These are phyloP conservation scores for Aphelinus atriplicis DNA, from an alignment of 1,140 invertebrate genomes.

Conservation along the genomic window DNA sequence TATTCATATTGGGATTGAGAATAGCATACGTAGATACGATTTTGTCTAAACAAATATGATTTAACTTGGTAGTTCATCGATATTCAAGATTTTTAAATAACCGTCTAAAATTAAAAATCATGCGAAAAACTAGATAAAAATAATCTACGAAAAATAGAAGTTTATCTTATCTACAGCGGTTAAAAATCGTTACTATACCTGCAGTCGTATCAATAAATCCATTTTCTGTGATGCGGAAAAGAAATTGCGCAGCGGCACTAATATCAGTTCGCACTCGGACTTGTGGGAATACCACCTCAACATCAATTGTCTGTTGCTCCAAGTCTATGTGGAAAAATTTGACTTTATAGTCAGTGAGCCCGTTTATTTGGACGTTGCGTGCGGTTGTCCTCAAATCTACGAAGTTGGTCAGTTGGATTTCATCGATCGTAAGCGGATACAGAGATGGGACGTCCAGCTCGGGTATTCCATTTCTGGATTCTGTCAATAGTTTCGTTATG, in stretches of 20 bases:
- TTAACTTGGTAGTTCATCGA: too few relatives aligned
- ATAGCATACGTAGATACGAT: too few relatives aligned
- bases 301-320: conserved; percentile 61
- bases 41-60: too few relatives aligned
- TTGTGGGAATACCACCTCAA: conserved; percentile 62
- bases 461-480: conserved; percentile 69
- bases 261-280: conserved; percentile 68
- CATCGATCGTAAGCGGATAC: conserved; percentile 70
- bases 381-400: conserved; percentile 62
- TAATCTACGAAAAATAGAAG: too few relatives aligned
- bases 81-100: too few relatives aligned
- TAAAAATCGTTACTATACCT: conserved; percentile 37
- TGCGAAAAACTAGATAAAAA: too few relatives aligned
- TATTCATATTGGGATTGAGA: too few relatives aligned
- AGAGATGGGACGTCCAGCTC: conserved; percentile 72
- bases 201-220: conserved; percentile 49
- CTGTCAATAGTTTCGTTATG: conserved; percentile 65
- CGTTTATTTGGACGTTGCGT: conserved; percentile 65
- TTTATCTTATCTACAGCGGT: too few relatives aligned
- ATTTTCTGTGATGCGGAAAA: conserved; percentile 55
- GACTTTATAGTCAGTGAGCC: conserved; percentile 65
- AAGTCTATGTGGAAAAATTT: conserved; percentile 67
- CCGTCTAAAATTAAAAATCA: too few relatives aligned
- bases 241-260: conserved; percentile 67
- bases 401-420: conserved; percentile 58